Percentiles rank a stretch among this genome's conserved stretches.
phyloP scores from a whole-genome alignment of 2,797 vertebrate species.

The Crocodylus rhombifer region DNA sequence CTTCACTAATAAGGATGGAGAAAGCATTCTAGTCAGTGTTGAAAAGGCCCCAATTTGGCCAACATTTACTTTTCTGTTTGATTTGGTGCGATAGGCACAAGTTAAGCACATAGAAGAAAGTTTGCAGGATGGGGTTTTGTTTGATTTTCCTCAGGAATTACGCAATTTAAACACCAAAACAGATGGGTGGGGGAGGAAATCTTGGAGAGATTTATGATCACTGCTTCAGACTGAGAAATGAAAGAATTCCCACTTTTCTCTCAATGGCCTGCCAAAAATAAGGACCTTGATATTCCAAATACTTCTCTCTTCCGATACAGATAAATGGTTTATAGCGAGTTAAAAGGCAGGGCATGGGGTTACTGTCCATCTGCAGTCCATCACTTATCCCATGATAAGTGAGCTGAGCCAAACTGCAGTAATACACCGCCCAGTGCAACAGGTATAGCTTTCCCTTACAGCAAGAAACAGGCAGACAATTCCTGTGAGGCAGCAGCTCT shows the following conservation, averaged over 20 bases:
- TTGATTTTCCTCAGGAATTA: constrained; percentile 1
- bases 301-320: not conserved
- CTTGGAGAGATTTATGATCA: not conserved
- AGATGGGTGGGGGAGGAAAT: not conserved
- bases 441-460: too few relatives aligned
- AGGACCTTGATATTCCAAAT: not conserved
- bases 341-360: too few relatives aligned
- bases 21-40: not conserved
- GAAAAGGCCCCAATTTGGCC: not conserved
- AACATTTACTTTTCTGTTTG: not conserved
- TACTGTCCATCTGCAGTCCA: too few relatives aligned
- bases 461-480: too few relatives aligned
- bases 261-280: not conserved
- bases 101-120: not conserved
- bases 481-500: too few relatives aligned
- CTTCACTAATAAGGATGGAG: not conserved
- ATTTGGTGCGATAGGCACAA: not conserved
- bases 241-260: not conserved
- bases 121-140: not conserved
- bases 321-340: too few relatives aligned
- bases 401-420: too few relatives aligned
- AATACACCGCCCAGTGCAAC: too few relatives aligned
- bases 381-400: too few relatives aligned
- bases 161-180: not conserved
- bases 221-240: not conserved